phyloP scores from a whole-genome alignment of 2,797 vertebrate species.

The Lacerta bilineata region DNA sequence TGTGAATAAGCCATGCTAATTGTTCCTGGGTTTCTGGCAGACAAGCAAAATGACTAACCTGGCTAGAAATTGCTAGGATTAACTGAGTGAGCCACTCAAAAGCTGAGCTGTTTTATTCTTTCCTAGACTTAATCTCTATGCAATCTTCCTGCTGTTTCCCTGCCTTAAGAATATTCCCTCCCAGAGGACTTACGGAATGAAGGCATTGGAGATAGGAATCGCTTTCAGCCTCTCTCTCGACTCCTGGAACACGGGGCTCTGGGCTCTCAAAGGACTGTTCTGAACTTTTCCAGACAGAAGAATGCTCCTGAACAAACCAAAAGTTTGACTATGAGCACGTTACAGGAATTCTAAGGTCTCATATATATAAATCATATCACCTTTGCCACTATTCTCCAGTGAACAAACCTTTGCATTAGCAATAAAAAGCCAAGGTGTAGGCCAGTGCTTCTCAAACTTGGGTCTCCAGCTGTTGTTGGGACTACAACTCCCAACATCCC shows the following conservation, averaged over 20 bases:
- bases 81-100: neutral
- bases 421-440: neutral
- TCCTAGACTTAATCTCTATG: slow-evolving; percentile 11
- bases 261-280: slow-evolving; percentile 44
- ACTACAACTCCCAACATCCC: no score
- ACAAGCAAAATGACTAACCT: neutral
- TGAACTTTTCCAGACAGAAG: slow-evolving; percentile 57
- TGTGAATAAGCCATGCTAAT: neutral
- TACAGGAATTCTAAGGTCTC: no score
- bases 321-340: neutral
- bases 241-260: slow-evolving; percentile 59
- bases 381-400: slow-evolving; percentile 13
- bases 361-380: neutral
- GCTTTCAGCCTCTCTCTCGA: slow-evolving; percentile 61
- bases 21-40: neutral
- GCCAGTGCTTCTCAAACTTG: no score
- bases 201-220: slow-evolving; percentile 48
- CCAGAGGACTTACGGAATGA: slow-evolving; percentile 67
- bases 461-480: no score
- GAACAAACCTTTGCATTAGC: neutral
- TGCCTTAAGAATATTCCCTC: neutral
- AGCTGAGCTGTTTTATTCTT: slow-evolving; percentile 28
- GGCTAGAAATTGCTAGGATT: neutral
- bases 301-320: slow-evolving; percentile 51
- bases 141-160: neutral